Conservation (phyloP, 2,888 invertebrate genomes). For the Plebejus argus region DNA sequence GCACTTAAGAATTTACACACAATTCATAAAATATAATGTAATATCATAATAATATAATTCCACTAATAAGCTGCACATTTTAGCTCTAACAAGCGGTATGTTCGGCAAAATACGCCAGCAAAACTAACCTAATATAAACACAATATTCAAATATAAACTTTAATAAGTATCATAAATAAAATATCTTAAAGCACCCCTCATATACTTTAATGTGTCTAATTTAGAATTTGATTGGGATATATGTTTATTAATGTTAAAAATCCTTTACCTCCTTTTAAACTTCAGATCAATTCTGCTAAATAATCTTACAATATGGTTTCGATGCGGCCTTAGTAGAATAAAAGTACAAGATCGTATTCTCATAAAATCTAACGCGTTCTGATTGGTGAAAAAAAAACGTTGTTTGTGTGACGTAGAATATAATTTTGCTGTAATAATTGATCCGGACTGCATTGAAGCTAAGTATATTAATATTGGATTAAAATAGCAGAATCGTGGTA, state of each 20-base stretch:
- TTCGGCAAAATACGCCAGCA: background rate
- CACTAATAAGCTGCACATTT: background rate
- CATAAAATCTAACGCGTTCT: no score
- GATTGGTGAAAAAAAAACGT: no score
- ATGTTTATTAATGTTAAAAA: background rate
- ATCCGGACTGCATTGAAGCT: no score
- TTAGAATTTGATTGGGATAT: slow-evolving; percentile 2
- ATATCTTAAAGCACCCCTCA: slow-evolving; percentile 7
- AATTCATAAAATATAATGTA: background rate
- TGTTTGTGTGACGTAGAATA: no score
- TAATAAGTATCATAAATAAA: background rate
- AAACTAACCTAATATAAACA: background rate
- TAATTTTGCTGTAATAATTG: no score
- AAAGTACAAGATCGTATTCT: no score
- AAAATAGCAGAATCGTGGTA: background rate
- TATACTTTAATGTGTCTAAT: background rate
- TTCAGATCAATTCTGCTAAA: no score
- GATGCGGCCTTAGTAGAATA: no score
- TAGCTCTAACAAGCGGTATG: background rate
- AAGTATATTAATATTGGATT: background rate
- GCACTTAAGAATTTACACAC: no score
- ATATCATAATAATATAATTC: background rate
- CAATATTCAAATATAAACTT: background rate
- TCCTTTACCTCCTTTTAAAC: background rate
- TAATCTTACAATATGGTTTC: no score